Conservation (phyloP, 2,113 vertebrate species). For the Eleginops maclovinus region DNA sequence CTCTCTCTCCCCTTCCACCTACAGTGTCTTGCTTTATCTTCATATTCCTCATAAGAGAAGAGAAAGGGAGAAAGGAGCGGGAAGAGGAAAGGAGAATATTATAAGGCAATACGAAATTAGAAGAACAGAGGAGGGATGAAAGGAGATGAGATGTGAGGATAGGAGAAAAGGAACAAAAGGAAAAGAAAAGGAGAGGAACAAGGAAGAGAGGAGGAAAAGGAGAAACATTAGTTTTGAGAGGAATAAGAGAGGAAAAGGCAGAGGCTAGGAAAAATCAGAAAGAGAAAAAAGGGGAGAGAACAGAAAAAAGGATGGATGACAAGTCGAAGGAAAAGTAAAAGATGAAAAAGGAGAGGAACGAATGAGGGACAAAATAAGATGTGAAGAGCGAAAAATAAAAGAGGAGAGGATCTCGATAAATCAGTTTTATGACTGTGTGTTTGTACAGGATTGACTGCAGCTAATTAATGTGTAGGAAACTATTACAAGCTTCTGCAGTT, state of each 20-base stretch:
- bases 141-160: rapidly evolving
- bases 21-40: not conserved
- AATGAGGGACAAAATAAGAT: not conserved
- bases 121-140: not conserved
- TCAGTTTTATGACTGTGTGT: slow-evolving; percentile 76
- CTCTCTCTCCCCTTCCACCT: not conserved
- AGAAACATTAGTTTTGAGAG: not conserved
- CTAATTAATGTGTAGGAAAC: slow-evolving; percentile 81
- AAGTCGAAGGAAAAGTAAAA: not conserved
- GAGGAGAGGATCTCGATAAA: slow-evolving; percentile 46
- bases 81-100: not conserved
- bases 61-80: not conserved
- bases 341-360: not conserved
- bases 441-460: slow-evolving; percentile 73
- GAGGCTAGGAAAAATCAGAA: not conserved
- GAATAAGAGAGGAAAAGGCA: not conserved
- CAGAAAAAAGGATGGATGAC: not conserved
- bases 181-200: not conserved
- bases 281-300: not conserved
- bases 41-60: not conserved
- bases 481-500: slow-evolving; percentile 78
- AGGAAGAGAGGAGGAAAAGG: not conserved
- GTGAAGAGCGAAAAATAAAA: slow-evolving; percentile 1
- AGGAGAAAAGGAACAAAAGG: not conserved
- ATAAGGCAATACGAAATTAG: not conserved